Base-by-base conservation (phyloP, 2,797 vertebrate genomes). In the Silurus lanzhouensis region DNA sequence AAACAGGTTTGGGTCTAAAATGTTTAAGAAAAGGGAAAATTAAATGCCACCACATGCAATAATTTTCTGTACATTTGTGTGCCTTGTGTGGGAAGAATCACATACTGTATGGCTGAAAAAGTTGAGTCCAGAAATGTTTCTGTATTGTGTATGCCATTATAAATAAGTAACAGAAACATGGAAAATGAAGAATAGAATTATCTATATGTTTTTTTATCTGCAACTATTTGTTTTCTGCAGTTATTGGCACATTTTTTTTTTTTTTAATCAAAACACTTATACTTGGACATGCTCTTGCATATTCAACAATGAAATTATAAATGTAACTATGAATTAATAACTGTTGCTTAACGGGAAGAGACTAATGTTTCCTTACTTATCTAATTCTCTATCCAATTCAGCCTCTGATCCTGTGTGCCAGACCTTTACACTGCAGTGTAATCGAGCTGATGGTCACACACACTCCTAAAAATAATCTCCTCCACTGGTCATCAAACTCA, bases 401-500 rank as follows among this genome's bases (percentile, higher is more conserved):
- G 8, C 55, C n/a, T 55, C 64, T 27, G 46, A 2, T 61, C 64
- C 64, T 57, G 79, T 44, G 31, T 6, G 60, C 15, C 1, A 52
- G n/a, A 55, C 64, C 64, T 57, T 82, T 57, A 38, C 63, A 20
- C 80, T 61, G 80, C 61, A 70, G 81, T 85, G 86, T 25, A 60
- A 84, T 52, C 76, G 60, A 85, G 88, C 81, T 88, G 70, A 83
- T 88, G 46, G 83, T 83, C 84, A 58, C 38, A 83, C 61, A 79
- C 31, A 85, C 14, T 85, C 67, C 83, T 89, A 89, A 89, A 84
- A 91, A 80, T 81, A 87, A 86, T 80, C 68, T 79, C 86, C 83
- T 84, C 84, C 89, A 86, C 89, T 91, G 89, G 90, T 90, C 86
- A 84, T 87, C 72, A 66, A 85, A 90, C 87, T 88, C 85, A 66